Evolutionary conservation across 2,113 vertebrate species (phyloP).

Genomic region (Centropus unirufus): DNA sequence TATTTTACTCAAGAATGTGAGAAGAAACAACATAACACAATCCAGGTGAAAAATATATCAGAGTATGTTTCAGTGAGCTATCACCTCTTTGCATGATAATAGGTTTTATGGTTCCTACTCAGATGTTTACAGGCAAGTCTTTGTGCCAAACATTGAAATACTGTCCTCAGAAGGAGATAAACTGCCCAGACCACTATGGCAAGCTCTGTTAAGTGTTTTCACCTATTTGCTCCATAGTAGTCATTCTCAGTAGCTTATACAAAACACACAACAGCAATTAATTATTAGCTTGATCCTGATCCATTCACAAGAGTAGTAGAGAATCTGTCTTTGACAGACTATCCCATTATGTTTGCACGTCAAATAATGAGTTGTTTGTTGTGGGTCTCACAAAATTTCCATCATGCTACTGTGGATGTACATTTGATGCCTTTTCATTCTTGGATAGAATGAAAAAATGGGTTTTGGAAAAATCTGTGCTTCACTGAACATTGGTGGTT

Average conservation of each 20-base stretch:
- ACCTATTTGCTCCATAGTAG: slow-evolving; percentile 8
- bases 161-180: background rate
- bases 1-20: background rate
- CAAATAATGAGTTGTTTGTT: background rate
- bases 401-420: background rate
- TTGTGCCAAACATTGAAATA: slow-evolving; percentile 7
- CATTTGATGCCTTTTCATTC: background rate
- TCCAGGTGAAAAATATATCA: background rate
- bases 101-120: background rate
- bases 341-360: background rate
- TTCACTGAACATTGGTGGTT: background rate
- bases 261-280: slow-evolving; percentile 12
- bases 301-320: background rate
- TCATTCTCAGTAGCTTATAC: background rate
- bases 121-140: background rate
- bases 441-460: background rate
- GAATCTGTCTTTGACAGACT: background rate
- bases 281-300: background rate
- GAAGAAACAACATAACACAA: too few species aligned
- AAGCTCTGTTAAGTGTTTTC: background rate
- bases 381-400: slow-evolving; percentile 23
- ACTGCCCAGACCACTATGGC: background rate
- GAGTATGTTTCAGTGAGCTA: background rate
- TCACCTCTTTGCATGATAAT: background rate
- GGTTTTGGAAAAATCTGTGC: background rate